A percentile compares a stretch with the other conserved stretches of the same genome.
phyloP scores from a whole-genome alignment of 2,888 invertebrate species.

The Oxycera nigricornis region DNA sequence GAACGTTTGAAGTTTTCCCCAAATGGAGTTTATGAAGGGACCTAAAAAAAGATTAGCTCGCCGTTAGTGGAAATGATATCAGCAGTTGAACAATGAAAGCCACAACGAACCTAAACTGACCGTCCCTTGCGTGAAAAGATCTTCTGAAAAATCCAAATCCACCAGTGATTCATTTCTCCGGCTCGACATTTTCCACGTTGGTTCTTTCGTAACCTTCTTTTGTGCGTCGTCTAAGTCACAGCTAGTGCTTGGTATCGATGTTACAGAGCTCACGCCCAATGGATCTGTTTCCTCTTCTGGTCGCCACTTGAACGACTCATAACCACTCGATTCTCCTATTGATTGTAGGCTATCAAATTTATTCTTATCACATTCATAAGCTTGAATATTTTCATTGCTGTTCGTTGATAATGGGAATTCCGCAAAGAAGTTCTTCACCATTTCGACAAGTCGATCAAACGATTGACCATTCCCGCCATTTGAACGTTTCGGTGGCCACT shows the following conservation, averaged over 20 bases:
- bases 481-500: constrained; percentile 53
- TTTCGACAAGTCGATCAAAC: constrained; percentile 53
- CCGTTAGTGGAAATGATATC: neutral
- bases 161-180: constrained; percentile 56
- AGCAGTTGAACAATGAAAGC: neutral
- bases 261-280: neutral
- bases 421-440: constrained; percentile 59
- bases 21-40: constrained; percentile 80
- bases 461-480: constrained; percentile 51
- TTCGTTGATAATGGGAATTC: constrained; percentile 53
- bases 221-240: constrained; percentile 43
- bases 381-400: constrained; percentile 42
- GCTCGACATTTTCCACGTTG: constrained; percentile 57
- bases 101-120: constrained; percentile 59
- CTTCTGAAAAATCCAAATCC: constrained; percentile 62
- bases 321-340: constrained; percentile 76
- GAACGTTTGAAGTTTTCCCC: constrained; percentile 83
- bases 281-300: constrained; percentile 64
- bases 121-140: constrained; percentile 62
- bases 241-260: constrained; percentile 44
- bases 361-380: constrained; percentile 54
- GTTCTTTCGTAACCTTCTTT: constrained; percentile 49
- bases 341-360: constrained; percentile 71
- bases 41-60: too few relatives aligned
- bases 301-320: constrained; percentile 73